phyloP scores from a whole-genome alignment of 1,140 invertebrate genomes.

The Oncopodura yosiiana region DNA sequence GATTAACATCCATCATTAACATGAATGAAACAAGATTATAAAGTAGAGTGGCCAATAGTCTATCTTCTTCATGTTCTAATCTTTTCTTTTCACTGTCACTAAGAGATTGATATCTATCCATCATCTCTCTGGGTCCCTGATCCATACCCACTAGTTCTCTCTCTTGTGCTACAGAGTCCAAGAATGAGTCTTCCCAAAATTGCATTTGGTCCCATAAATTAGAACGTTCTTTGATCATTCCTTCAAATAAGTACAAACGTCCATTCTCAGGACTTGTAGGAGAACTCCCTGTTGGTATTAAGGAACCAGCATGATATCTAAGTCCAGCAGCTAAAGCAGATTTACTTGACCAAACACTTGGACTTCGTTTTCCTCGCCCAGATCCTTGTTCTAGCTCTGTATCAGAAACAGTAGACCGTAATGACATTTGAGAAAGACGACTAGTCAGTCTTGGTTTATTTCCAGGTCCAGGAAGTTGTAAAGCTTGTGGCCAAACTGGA shows the following conservation, averaged over 20 bases:
- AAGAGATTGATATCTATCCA: conserved; percentile 91
- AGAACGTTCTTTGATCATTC: conserved; percentile 59
- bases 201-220: conserved; percentile 99
- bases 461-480: conserved; percentile 20
- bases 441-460: conserved; percentile 28
- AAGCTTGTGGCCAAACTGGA: conserved; percentile 26
- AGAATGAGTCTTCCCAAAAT: conserved; percentile 98
- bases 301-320: conserved; percentile 74
- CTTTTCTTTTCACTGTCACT: conserved; percentile 90
- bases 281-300: conserved; percentile 67
- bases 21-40: conserved; percentile 95
- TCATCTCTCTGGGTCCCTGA: conserved; percentile 97
- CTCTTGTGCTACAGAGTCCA: conserved; percentile 97
- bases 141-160: conserved; percentile 99
- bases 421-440: conserved; percentile 46
- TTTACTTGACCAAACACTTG: conserved; percentile 85
- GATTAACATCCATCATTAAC: conserved; percentile 83
- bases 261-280: conserved; percentile 74
- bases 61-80: conserved; percentile 95
- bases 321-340: conserved; percentile 79
- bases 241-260: conserved; percentile 86
- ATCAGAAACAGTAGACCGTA: conserved; percentile 82
- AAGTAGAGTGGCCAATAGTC: conserved; percentile 84
- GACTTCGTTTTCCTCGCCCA: conserved; percentile 61
- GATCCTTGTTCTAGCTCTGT: conserved; percentile 73